Base-by-base conservation (phyloP, 1,140 invertebrate species). In the Druon quercuslanigerum region DNA sequence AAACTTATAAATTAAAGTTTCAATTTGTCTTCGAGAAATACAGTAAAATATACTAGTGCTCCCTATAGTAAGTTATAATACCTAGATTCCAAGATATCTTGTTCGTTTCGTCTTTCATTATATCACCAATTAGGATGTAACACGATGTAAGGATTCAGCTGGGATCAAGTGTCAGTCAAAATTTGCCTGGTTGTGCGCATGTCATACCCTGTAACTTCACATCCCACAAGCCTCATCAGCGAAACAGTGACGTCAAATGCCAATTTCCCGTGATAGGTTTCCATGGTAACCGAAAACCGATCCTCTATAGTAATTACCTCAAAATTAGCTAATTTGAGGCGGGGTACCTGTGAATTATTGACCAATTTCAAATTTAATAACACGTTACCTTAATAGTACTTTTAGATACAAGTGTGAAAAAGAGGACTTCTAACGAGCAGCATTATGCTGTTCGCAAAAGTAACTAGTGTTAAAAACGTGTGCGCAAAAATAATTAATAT, bases 161-260 rank as follows among this genome's bases (percentile, higher is more conserved):
- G 25, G 25, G 25, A 2, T 33, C 25, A 2, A 33, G 4, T 33
- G 57, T 66, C 20, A 66, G 25, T 66, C 25, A 33, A 60, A 66
- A 66, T 66, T 25, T 25, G 40, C 7, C 57, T 13, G 57, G 40
- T 40, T 66, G 25, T 66, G 57, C 25, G 57, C 57, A 40, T 33
- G 25, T 16, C 57, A 25, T 66, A 33, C 5, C 3, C 19, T 16
- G 40, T 25, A 11, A 20, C 13, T 25, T 25, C 40, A 33, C 20
- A 66, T 20, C 57, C 57, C 57, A 13, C 25, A 66, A 66, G 57
- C 40, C 40, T 25, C 40, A 66, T 66, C 57, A 66, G 16, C 57
- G 57, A 66, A 66, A 66, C 57, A 66, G 57, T 66, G 57, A 66
- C 16, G 57, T 20, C 40, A 66, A 66, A 66, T 66, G 57, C 57